Conservation (phyloP, 2,797 vertebrate genomes). For the Paratrypauchen microcephalus region DNA sequence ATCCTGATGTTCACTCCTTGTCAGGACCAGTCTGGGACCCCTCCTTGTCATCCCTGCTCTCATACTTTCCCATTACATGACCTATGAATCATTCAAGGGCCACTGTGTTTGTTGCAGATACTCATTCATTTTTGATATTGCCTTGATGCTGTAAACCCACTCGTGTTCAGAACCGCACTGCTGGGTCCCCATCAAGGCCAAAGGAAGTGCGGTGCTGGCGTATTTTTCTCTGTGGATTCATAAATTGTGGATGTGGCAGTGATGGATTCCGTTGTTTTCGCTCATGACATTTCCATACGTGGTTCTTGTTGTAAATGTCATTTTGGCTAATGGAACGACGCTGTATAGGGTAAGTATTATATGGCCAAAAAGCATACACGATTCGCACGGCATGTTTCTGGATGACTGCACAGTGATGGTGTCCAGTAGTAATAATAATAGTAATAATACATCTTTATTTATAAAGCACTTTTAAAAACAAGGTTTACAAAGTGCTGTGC, state of each 20-base stretch:
- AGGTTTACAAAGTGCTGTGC: too few species aligned
- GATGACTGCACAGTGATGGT: too few species aligned
- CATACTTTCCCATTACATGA: constrained; percentile 72
- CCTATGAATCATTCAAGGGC: constrained; percentile 74
- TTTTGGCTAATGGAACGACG: constrained; percentile 20
- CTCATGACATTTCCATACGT: constrained; percentile 55
- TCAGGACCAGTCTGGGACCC: constrained; percentile 23
- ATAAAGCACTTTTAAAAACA: too few species aligned
- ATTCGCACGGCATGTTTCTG: too few species aligned
- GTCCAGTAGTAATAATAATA: too few species aligned
- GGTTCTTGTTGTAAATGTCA: constrained; percentile 42
- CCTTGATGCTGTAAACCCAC: constrained; percentile 67
- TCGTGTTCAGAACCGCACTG: constrained; percentile 41
- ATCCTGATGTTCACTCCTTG: background rate
- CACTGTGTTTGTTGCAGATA: constrained; percentile 75
- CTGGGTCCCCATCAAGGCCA: constrained; percentile 49
- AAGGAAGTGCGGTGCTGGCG: constrained; percentile 63
- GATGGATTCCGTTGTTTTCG: constrained; percentile 61
- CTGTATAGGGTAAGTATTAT: constrained; percentile 2
- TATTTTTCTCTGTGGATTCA: constrained; percentile 50
- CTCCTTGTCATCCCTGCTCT: constrained; percentile 41
- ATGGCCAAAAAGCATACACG: background rate
- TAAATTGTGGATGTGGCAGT: constrained; percentile 64
- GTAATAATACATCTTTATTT: too few species aligned
- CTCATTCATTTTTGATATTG: constrained; percentile 75